Evolutionary conservation across 2,797 vertebrate genomes (phyloP).

Genomic region (Melopsittacus undulatus): DNA sequence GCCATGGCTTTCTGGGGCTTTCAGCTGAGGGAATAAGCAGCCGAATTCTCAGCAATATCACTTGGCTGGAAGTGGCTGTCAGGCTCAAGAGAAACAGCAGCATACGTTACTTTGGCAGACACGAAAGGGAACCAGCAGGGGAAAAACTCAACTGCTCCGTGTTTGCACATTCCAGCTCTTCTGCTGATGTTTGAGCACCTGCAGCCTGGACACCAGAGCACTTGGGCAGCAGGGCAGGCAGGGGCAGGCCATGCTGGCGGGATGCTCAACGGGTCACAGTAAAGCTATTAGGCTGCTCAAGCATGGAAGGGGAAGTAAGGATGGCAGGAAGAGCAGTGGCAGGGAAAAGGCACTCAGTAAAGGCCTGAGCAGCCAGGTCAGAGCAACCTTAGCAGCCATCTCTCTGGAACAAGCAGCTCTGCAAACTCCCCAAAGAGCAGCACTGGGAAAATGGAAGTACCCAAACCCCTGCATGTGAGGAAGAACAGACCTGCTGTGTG

Average conservation of each 20-base stretch:
- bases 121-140: background rate
- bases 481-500: background rate
- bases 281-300: background rate
- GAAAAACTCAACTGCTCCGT: background rate
- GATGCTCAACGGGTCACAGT: fast-evolving
- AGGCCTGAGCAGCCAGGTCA: background rate
- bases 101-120: background rate
- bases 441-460: background rate
- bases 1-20: background rate
- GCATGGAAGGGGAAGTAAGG: background rate
- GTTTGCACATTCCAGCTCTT: background rate
- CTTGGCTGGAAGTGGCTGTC: background rate
- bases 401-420: background rate
- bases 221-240: background rate
- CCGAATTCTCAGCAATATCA: background rate
- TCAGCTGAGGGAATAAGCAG: background rate
- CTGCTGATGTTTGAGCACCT: background rate
- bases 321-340: background rate
- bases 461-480: background rate
- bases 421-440: background rate
- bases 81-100: background rate
- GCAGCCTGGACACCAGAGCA: background rate
- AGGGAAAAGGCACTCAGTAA: background rate
- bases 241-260: background rate
- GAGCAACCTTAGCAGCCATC: background rate